Conservation (phyloP, 2,113 vertebrate species). For the Macquaria australasica region DNA sequence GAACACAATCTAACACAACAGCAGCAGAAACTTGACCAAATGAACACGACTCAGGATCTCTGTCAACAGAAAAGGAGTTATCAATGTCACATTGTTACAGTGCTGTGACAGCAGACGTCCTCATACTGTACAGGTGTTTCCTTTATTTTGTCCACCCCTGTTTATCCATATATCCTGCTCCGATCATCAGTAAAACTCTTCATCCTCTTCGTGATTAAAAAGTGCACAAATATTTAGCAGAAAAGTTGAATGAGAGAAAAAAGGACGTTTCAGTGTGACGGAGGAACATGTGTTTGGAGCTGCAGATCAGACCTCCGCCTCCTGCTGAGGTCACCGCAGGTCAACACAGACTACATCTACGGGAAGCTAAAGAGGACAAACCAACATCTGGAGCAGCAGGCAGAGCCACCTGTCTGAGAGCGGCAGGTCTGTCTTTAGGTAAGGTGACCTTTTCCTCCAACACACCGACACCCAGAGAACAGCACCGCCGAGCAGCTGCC, state of each 20-base stretch:
- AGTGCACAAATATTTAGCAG: conserved; percentile 6
- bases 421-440: conserved; percentile 29
- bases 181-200: not conserved
- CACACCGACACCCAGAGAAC: conserved; percentile 5
- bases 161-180: not conserved
- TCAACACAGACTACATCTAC: conserved; percentile 36
- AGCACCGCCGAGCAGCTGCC: conserved; percentile 45
- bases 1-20: too few species aligned
- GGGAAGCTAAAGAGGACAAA: conserved; percentile 53
- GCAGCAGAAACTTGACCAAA: too few species aligned
- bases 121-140: not conserved
- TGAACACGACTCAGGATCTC: too few species aligned
- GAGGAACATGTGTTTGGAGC: conserved; percentile 50
- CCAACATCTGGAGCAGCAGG: conserved; percentile 56
- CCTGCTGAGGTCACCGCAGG: conserved; percentile 44
- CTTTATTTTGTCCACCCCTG: not conserved
- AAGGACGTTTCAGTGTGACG: conserved; percentile 3
- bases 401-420: conserved; percentile 36
- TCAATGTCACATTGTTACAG: not conserved
- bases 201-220: not conserved
- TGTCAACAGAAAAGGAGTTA: too few species aligned
- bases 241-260: conserved; percentile 25
- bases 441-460: conserved; percentile 61
- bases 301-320: conserved; percentile 43
- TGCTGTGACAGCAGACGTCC: not conserved